These are phyloP conservation scores for Sycophila sp. DNA, from an alignment of 1,140 invertebrate species.

Conservation along the genomic window DNA sequence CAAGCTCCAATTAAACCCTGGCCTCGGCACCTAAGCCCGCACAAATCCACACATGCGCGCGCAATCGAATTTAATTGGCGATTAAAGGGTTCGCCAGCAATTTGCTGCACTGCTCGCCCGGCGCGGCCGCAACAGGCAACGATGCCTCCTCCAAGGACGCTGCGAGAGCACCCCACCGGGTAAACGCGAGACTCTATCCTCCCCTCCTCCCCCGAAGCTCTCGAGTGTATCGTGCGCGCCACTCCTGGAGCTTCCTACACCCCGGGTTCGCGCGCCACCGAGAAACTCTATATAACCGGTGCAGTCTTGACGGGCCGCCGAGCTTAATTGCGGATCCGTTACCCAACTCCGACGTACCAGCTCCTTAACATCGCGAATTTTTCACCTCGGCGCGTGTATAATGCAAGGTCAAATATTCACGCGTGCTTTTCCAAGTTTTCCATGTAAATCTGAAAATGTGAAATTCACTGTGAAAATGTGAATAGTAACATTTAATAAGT, in stretches of 20 bases:
- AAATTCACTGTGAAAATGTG: too few relatives aligned
- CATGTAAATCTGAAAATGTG: too few relatives aligned
- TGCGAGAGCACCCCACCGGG: too few relatives aligned
- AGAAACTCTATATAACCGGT: too few relatives aligned
- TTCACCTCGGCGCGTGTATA: too few relatives aligned
- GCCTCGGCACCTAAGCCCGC: not conserved
- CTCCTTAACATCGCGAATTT: not conserved
- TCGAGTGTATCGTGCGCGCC: not conserved
- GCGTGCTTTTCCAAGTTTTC: too few relatives aligned
- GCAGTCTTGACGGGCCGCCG: too few relatives aligned
- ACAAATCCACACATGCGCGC: not conserved
- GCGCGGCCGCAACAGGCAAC: not conserved
- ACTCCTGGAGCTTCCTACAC: not conserved
- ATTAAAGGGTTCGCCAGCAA: not conserved
- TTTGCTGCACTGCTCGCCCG: not conserved
- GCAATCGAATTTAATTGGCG: conserved; percentile 5
- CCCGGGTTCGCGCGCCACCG: not conserved
- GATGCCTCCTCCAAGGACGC: not conserved
- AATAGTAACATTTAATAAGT: too few relatives aligned
- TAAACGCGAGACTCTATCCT: not conserved
- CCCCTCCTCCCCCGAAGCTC: too few relatives aligned
- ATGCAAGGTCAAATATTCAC: too few relatives aligned
- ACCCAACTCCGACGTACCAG: too few relatives aligned
- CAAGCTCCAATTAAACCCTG: not conserved
- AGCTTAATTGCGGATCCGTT: not conserved